These are phyloP conservation scores for Holothuria scabra DNA, from an alignment of 53 echinoderm and acorn worm species.

Conservation along the genomic window DNA sequence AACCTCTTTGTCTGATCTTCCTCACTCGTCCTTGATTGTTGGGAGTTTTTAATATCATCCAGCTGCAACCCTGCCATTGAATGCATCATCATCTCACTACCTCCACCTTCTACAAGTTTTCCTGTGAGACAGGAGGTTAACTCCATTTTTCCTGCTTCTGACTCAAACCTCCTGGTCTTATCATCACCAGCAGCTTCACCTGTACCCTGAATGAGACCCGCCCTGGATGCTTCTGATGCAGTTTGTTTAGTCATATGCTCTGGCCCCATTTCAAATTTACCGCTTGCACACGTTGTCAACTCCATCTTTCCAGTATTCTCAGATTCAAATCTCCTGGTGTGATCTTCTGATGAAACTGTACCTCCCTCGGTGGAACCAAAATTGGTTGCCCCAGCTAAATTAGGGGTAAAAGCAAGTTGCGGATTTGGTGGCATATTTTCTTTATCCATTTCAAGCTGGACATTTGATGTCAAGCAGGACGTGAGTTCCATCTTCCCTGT, in stretches of 20 bases:
- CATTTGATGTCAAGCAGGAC: conserved; percentile 8
- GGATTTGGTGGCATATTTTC: not conserved
- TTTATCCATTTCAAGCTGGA: not conserved
- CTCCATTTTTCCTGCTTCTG: conserved; percentile 42
- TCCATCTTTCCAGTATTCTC: conserved; percentile 49
- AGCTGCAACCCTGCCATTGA: not conserved
- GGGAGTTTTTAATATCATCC: no score
- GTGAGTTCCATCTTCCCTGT: conserved; percentile 69
- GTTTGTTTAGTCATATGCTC: not conserved
- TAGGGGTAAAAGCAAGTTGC: not conserved
- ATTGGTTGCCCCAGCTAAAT: not conserved
- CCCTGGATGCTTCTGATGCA: not conserved
- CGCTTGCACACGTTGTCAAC: conserved; percentile 25
- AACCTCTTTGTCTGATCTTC: conserved; percentile 36
- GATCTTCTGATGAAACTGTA: not conserved
- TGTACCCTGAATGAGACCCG: not conserved
- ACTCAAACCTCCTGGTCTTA: conserved; percentile 59
- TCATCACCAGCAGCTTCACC: conserved; percentile 7
- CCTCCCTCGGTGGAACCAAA: not conserved
- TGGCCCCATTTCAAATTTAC: not conserved
- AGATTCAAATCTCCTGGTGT: conserved; percentile 28
- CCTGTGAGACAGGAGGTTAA: conserved; percentile 44
- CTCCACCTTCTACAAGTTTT: no score
- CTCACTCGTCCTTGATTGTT: not conserved
- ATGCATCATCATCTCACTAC: not conserved